These are phyloP conservation scores for Helicoverpa zea DNA, from an alignment of 1,140 invertebrate species.

Conservation along the genomic window DNA sequence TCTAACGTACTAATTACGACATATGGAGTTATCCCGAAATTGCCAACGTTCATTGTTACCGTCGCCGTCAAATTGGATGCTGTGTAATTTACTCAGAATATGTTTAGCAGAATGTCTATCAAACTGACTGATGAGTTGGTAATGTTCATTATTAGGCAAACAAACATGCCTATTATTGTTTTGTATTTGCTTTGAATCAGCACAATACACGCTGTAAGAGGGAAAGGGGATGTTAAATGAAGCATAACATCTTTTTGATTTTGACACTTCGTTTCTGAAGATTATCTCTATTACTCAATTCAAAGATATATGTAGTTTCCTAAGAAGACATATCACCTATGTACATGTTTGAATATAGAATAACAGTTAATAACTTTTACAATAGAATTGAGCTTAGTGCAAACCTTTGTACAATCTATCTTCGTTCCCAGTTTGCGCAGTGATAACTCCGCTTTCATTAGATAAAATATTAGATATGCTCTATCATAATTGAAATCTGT, in stretches of 20 bases:
- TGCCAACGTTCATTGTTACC: conserved; percentile 3
- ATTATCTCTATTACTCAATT: no score
- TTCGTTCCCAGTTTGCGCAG: neutral
- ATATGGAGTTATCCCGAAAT: conserved; percentile 1
- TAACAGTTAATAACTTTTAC: neutral
- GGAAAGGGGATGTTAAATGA: no score
- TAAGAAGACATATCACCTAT: no score
- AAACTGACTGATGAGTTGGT: neutral
- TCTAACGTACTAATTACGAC: neutral
- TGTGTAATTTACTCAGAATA: conserved; percentile 28
- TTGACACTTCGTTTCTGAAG: no score
- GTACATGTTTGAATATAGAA: neutral
- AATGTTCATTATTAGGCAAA: neutral
- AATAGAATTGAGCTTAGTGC: neutral
- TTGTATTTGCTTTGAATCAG: no score
- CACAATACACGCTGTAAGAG: no score
- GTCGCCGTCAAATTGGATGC: conserved; percentile 1
- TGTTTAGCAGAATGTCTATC: neutral
- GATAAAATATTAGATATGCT: conserved; percentile 9
- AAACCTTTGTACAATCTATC: neutral
- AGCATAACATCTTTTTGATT: no score
- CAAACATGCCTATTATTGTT: neutral
- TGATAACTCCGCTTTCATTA: conserved; percentile 13
- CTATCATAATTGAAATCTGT: conserved; percentile 24
- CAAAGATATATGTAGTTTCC: no score